Evolutionary conservation across 2,113 vertebrate species (phyloP), one percentile per base, ranked within the genome.

Genomic region (Cyanoderma ruficeps): DNA sequence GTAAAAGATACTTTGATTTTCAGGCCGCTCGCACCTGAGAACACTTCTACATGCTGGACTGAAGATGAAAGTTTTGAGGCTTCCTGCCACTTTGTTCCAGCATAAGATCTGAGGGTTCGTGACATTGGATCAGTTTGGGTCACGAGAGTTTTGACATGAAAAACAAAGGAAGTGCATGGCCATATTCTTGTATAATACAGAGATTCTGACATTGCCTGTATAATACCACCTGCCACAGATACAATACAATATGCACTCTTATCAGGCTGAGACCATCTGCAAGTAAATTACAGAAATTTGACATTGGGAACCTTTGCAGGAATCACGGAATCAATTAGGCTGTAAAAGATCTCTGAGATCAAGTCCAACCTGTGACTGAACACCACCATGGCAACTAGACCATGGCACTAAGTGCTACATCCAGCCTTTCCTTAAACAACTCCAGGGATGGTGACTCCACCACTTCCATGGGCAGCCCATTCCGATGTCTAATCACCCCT

Each of bases 211-310:
- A 16, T 27, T 68, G 37, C n/a, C 25, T 22, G 18, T 19, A 35
- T 46, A 47, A n/a, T 7, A 37, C 31, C 9, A 46, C 18, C 61
- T 41, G 41, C 27, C n/a, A 22, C 10, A 42, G 57, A 52, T 4
- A 28, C 0, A 6, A 28, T 7, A 30, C 0, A 10, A 47, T 24
- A 33, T 13, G 56, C 7, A 8, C 10, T 49, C 30, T 15, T 8
- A 35, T 5, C 28, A 41, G 33, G 18, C 31, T 53, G 37, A 74
- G 22, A 30, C 16, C 2, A 0, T 24, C 42, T 31, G 41, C 30
- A 44, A 17, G 14, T 28, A 64, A 76, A 60, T 30, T 2, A 15
- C 2, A 53, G 47, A 87, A 78, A 70, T 35, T 6, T 30, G 27
- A 46, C 23, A 0, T 12, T 68, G 53, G 31, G 42, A 46, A 63